A percentile compares a stretch with the other conserved stretches of the same genome.
Conservation (phyloP, 1,140 invertebrate species). For the Adelges cooleyi region DNA sequence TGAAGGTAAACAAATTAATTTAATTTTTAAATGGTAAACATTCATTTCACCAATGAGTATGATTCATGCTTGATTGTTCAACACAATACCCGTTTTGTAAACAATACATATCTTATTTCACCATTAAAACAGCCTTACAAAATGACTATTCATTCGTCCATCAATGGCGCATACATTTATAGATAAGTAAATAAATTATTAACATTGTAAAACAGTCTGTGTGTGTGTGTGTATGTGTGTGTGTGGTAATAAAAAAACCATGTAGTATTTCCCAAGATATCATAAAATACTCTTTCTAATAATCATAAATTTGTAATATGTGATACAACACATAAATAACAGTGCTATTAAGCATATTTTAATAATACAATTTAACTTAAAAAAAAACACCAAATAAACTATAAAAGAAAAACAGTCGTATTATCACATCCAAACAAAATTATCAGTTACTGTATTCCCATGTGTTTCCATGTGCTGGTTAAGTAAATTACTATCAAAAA, state of each 20-base stretch:
- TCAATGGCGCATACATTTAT: not conserved
- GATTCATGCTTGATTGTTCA: constrained; percentile 1
- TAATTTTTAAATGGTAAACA: not conserved
- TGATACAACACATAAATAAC: not conserved
- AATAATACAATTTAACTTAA: not conserved
- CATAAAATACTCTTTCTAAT: not conserved
- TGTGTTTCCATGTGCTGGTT: constrained; percentile 33
- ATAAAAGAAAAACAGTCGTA: too few species aligned
- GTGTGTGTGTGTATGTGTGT: too few species aligned
- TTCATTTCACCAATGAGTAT: not conserved
- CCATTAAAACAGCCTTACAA: not conserved
- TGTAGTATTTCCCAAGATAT: too few species aligned
- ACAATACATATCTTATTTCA: not conserved
- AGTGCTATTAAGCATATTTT: not conserved
- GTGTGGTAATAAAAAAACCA: too few species aligned
- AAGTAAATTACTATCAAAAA: constrained; percentile 31
- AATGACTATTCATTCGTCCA: not conserved
- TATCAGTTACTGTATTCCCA: constrained; percentile 32
- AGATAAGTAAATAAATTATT: not conserved
- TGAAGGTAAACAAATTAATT: not conserved
- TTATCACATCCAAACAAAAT: constrained; percentile 34
- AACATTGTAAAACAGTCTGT: not conserved
- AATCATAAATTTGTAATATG: not conserved
- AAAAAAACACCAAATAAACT: not conserved
- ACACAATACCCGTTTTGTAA: not conserved